Conservation (phyloP, 2,888 invertebrate genomes). For the Oxyteleia sp. region DNA sequence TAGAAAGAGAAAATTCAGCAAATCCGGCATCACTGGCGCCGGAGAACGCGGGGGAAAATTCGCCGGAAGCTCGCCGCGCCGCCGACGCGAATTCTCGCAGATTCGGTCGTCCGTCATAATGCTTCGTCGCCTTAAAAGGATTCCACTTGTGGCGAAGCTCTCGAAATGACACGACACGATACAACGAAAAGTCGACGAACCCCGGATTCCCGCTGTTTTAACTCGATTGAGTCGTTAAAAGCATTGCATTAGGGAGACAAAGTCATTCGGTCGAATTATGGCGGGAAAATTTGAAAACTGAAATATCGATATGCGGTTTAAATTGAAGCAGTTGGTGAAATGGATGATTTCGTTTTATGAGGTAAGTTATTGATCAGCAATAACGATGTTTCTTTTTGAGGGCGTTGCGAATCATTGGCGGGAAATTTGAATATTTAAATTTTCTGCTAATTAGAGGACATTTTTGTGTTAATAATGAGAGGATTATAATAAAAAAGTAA, state of each 20-base stretch:
- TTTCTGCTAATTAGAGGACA: too few relatives aligned
- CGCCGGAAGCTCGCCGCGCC: conserved; percentile 10
- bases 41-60: too few relatives aligned
- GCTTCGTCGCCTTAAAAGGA: conserved; percentile 72
- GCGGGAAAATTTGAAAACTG: conserved; percentile 59
- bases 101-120: conserved; percentile 57
- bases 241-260: conserved; percentile 67
- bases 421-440: background rate
- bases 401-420: background rate
- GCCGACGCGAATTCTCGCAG: conserved; percentile 21
- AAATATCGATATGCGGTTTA: conserved; percentile 53
- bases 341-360: conserved; percentile 28
- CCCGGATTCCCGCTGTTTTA: conserved; percentile 55
- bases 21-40: too few relatives aligned
- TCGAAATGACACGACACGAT: conserved; percentile 64
- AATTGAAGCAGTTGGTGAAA: conserved; percentile 43
- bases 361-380: conserved; percentile 13
- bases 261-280: conserved; percentile 56
- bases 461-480: too few relatives aligned
- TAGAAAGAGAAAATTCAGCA: too few relatives aligned
- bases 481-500: too few relatives aligned
- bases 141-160: conserved; percentile 69
- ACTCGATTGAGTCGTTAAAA: conserved; percentile 69
- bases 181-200: conserved; percentile 60
- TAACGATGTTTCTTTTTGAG: background rate